Conservation (phyloP, 2,113 vertebrate genomes). For the Genyomyrus donnyi region DNA sequence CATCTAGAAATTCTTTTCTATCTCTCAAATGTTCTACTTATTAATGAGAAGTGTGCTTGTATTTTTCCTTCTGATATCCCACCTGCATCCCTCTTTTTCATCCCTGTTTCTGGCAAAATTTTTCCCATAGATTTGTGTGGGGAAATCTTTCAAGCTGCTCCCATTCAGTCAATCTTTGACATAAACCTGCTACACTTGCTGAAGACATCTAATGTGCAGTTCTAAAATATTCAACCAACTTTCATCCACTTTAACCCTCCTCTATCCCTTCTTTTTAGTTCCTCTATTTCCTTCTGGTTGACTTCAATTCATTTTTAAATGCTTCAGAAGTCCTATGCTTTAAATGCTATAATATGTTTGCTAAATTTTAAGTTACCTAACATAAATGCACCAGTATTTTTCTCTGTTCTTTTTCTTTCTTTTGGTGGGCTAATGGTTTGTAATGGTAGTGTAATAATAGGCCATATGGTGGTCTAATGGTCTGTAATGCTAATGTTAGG, state of each 20-base stretch:
- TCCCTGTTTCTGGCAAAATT: not conserved
- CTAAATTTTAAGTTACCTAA: not conserved
- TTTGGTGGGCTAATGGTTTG: not conserved
- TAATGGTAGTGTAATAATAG: not conserved
- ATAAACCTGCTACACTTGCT: not conserved
- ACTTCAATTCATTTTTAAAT: not conserved
- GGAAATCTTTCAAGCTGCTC: not conserved
- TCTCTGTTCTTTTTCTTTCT: not conserved
- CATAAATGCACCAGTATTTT: not conserved
- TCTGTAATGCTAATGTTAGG: not conserved
- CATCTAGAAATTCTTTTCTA: not conserved
- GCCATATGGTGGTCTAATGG: not conserved
- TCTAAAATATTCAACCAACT: not conserved
- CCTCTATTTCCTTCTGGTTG: not conserved
- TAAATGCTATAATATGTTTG: not conserved
- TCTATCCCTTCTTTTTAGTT: not conserved
- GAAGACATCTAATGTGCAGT: not conserved
- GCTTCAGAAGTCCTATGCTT: not conserved
- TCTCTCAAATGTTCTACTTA: not conserved
- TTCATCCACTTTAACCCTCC: not conserved
- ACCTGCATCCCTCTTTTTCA: not conserved
- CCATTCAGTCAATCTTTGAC: not conserved
- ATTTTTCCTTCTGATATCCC: not conserved
- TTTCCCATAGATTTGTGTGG: not conserved
- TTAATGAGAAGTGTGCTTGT: not conserved